Conservation (phyloP, 2,797 vertebrate species). For the Vireo griseus region DNA sequence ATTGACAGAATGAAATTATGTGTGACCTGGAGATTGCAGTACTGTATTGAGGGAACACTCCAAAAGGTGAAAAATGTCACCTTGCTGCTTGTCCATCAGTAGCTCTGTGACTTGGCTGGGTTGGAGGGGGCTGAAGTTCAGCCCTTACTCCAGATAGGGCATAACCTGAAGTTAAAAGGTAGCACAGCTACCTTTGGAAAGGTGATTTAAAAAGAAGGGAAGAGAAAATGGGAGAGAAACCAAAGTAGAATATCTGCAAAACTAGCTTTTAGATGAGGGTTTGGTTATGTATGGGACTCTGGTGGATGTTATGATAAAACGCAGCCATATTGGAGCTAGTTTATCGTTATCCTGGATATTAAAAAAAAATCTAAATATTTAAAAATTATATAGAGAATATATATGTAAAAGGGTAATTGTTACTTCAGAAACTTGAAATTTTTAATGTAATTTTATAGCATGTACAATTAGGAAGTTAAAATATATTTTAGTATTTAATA, state of each 20-base stretch:
- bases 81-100: background rate
- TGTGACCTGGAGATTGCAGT: background rate
- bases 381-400: background rate
- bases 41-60: background rate
- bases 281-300: background rate
- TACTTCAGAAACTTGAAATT: slow-evolving; percentile 61
- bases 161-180: background rate
- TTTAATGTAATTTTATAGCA: slow-evolving; percentile 71
- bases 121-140: background rate
- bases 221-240: background rate
- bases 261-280: background rate
- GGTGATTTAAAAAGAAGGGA: background rate
- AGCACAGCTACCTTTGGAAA: background rate
- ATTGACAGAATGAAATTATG: background rate
- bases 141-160: background rate
- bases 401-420: slow-evolving; percentile 6
- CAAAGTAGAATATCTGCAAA: background rate
- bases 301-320: background rate
- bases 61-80: background rate
- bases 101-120: accelerated
- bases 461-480: slow-evolving; percentile 63
- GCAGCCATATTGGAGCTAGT: background rate
- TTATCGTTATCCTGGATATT: slow-evolving; percentile 13
- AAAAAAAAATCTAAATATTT: background rate
- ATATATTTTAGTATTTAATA: slow-evolving; percentile 69